Evolutionary conservation across 1,140 invertebrate species (phyloP).

Genomic region (Drosophila triauraria): DNA sequence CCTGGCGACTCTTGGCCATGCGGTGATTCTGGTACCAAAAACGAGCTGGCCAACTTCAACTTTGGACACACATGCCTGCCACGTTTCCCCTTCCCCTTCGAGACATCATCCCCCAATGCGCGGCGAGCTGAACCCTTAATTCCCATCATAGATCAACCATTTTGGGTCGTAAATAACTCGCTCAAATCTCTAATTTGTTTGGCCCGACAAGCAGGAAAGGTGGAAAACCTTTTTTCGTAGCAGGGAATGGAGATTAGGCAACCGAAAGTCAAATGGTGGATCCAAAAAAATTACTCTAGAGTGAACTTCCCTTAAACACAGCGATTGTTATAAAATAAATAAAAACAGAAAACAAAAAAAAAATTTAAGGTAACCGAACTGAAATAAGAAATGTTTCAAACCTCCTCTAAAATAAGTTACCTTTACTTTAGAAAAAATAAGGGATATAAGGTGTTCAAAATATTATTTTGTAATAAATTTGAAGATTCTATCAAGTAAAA

Average conservation of each 20-base stretch:
- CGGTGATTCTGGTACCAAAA: constrained; percentile 46
- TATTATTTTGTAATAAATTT: no score
- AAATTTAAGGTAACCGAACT: neutral
- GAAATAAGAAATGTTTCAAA: neutral
- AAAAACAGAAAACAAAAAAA: neutral
- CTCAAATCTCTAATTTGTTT: constrained; percentile 83
- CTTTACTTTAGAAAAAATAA: no score
- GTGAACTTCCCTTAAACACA: neutral
- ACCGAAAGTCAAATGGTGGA: constrained; percentile 3
- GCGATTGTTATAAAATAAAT: neutral
- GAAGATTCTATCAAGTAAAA: no score
- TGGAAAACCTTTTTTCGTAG: constrained; percentile 70
- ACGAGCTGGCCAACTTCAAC: constrained; percentile 45
- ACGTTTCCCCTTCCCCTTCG: constrained; percentile 2
- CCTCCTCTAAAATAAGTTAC: neutral
- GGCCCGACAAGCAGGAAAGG: constrained; percentile 70
- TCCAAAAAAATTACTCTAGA: neutral
- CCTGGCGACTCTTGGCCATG: constrained; percentile 72
- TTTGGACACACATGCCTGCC: constrained; percentile 11
- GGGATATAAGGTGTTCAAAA: neutral
- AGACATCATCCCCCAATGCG: constrained; percentile 37
- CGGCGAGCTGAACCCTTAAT: constrained; percentile 67
- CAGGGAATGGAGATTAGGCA: constrained; percentile 33
- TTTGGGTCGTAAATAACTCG: constrained; percentile 77
- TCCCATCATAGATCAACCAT: constrained; percentile 78